A percentile compares a stretch with the other conserved stretches of the same genome.
Evolutionary conservation across 2,113 vertebrate species (phyloP).

Genomic region (Bombycilla garrulus): DNA sequence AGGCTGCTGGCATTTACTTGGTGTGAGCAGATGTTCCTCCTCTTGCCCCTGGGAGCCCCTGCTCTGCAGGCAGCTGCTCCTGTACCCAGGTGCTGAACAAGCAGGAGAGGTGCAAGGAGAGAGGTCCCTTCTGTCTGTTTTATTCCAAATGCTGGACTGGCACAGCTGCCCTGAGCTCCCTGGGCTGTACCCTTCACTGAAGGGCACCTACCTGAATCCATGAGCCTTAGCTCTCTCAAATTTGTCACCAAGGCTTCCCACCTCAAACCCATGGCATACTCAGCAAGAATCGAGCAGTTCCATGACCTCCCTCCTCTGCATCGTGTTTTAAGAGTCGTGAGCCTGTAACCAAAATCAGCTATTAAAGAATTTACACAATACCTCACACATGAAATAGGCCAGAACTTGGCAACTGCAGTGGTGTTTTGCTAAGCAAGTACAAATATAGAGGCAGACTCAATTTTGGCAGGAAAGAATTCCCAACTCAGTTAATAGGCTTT

Average conservation of each 20-base stretch:
- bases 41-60: background rate
- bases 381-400: constrained; percentile 22
- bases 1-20: background rate
- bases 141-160: background rate
- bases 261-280: background rate
- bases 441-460: constrained; percentile 25
- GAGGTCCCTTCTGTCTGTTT: background rate
- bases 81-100: background rate
- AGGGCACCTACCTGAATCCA: background rate
- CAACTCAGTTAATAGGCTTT: background rate
- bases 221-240: fast-evolving
- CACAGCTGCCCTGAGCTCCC: background rate
- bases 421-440: constrained; percentile 53
- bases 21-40: background rate
- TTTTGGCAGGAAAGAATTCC: constrained; percentile 49
- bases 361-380: constrained; percentile 57
- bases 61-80: background rate
- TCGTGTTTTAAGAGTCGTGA: background rate
- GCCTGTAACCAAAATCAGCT: constrained; percentile 26
- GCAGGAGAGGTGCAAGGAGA: background rate
- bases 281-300: background rate
- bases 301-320: background rate
- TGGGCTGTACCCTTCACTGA: background rate
- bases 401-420: background rate
- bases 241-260: background rate